phyloP scores from a whole-genome alignment of 1,140 invertebrate species.

The Zaprionus ghesquierei region DNA sequence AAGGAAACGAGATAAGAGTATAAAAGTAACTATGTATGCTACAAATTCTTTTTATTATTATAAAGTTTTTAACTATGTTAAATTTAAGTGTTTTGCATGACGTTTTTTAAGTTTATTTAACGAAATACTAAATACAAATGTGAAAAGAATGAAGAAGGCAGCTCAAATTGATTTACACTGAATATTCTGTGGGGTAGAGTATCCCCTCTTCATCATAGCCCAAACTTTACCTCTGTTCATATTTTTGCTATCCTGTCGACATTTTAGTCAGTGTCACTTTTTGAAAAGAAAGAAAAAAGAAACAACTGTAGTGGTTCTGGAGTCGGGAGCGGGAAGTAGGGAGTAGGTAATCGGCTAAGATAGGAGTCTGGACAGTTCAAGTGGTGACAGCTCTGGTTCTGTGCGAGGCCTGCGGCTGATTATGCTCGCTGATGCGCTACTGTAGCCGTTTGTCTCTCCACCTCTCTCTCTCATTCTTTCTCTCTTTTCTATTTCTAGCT shows the following conservation, averaged over 20 bases:
- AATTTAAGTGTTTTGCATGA: too few species aligned
- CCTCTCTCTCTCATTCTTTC: not conserved
- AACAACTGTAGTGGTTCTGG: conserved; percentile 46
- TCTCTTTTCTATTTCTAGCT: not conserved
- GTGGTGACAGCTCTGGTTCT: conserved; percentile 65
- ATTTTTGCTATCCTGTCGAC: conserved; percentile 52
- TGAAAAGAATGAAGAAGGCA: too few species aligned
- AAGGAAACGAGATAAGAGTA: too few species aligned
- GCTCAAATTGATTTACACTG: too few species aligned
- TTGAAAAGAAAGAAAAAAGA: conserved; percentile 33
- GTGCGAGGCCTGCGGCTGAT: conserved; percentile 59
- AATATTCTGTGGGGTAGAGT: not conserved
- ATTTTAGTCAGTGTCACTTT: conserved; percentile 67
- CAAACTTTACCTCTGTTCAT: not conserved
- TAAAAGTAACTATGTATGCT: too few species aligned
- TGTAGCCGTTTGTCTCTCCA: conserved; percentile 13
- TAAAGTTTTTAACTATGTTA: too few species aligned
- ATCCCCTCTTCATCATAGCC: conserved; percentile 10
- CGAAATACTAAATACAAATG: too few species aligned
- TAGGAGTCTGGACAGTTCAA: conserved; percentile 47
- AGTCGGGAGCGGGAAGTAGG: not conserved
- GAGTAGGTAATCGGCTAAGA: not conserved
- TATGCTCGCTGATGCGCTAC: conserved; percentile 51
- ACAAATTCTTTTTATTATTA: too few species aligned
- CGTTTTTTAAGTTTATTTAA: too few species aligned